Percentiles rank a stretch among this genome's conserved stretches.
Conservation (phyloP, 2,888 invertebrate species). For the Scelioninae gen. 2 region DNA sequence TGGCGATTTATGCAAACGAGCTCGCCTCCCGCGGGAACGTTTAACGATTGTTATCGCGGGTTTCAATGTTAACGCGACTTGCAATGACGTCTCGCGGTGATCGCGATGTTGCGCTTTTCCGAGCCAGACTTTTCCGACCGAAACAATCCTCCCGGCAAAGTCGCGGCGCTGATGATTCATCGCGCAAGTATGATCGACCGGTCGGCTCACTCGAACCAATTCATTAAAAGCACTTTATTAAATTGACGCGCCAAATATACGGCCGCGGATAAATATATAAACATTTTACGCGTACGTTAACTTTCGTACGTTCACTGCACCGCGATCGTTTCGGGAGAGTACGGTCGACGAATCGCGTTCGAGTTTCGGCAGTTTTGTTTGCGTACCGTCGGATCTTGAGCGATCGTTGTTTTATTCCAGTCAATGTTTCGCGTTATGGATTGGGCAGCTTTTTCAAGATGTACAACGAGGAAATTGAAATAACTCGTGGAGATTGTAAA, state of each 20-base stretch:
- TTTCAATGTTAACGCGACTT: conserved; percentile 12
- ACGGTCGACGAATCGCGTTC: not conserved
- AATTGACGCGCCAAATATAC: conserved; percentile 64
- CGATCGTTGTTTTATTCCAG: no score
- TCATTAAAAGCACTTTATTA: conserved; percentile 71
- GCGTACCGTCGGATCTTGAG: no score
- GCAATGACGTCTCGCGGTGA: conserved; percentile 24
- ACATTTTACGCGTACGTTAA: not conserved
- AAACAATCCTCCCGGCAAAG: conserved; percentile 57
- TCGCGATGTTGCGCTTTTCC: conserved; percentile 47
- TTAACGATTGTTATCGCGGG: conserved; percentile 44
- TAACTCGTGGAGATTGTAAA: no score
- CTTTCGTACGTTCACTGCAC: conserved; percentile 1
- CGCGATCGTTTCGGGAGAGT: conserved; percentile 2
- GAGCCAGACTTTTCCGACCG: conserved; percentile 40
- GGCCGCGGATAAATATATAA: conserved; percentile 40
- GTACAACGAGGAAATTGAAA: no score
- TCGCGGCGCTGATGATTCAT: conserved; percentile 64
- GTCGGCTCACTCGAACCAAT: conserved; percentile 57
- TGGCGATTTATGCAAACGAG: conserved; percentile 51
- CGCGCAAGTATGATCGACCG: conserved; percentile 54
- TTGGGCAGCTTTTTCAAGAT: no score
- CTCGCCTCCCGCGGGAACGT: conserved; percentile 17
- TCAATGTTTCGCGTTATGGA: no score
- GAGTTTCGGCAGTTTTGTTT: no score